phyloP scores from a whole-genome alignment of 2,113 vertebrate genomes.

The Poecile atricapillus region DNA sequence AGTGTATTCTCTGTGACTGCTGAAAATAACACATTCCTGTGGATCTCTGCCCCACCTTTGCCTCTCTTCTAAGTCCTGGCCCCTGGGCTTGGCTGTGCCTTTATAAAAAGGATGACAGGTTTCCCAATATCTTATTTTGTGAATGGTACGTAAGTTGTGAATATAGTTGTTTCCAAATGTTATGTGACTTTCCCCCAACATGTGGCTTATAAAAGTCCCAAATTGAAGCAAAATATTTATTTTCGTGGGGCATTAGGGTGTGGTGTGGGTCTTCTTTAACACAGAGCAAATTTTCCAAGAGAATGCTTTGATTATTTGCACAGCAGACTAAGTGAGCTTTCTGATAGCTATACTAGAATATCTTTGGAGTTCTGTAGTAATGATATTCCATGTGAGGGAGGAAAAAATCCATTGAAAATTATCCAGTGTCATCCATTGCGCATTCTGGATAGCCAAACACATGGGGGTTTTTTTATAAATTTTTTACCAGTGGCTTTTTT shows the following conservation, averaged over 20 bases:
- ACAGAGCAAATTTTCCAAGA: not conserved
- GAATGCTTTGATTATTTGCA: not conserved
- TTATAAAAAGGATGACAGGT: not conserved
- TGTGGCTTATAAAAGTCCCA: not conserved
- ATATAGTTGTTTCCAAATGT: not conserved
- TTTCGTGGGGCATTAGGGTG: not conserved
- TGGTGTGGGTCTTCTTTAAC: not conserved
- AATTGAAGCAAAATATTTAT: not conserved
- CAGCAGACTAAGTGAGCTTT: not conserved
- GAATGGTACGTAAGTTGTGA: not conserved
- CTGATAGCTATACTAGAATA: not conserved
- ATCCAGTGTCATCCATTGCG: not conserved
- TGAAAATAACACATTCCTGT: not conserved
- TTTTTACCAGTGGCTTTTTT: not conserved
- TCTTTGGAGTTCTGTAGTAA: not conserved
- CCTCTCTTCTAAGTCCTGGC: not conserved
- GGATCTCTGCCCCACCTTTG: not conserved
- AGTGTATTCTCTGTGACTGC: not conserved
- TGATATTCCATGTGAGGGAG: not conserved
- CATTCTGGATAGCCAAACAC: not conserved
- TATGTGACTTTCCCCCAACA: not conserved
- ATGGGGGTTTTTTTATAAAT: rapidly evolving
- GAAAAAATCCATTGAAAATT: not conserved
- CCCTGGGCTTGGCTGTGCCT: not conserved
- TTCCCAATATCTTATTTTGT: not conserved